Evolutionary conservation across 2,113 vertebrate genomes (phyloP).

Genomic region (Catharus bicknelli): DNA sequence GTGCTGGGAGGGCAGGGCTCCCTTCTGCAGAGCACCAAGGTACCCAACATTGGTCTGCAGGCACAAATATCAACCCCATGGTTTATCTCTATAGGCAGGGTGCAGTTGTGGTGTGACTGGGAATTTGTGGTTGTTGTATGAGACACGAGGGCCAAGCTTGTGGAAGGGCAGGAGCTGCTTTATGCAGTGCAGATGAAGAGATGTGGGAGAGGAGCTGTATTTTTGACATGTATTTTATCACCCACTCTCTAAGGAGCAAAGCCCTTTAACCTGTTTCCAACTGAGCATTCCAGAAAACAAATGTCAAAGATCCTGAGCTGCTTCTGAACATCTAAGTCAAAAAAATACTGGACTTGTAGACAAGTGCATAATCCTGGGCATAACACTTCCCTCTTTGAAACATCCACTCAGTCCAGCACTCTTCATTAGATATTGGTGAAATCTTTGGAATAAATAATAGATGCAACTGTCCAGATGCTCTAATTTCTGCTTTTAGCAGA

Average conservation of each 20-base stretch:
- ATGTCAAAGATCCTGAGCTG: not conserved
- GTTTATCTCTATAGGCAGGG: not conserved
- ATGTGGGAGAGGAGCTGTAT: accelerated
- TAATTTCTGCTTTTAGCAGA: not conserved
- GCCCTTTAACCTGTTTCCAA: not conserved
- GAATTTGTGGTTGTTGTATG: not conserved
- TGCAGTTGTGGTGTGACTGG: not conserved
- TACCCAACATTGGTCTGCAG: accelerated
- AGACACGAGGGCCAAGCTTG: not conserved
- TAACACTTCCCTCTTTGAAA: not conserved
- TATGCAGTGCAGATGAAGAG: not conserved
- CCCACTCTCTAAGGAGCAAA: not conserved
- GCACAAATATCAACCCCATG: not conserved
- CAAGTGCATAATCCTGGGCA: not conserved
- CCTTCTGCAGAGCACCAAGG: not conserved
- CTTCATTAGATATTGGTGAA: not conserved
- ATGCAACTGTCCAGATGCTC: not conserved
- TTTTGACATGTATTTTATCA: not conserved
- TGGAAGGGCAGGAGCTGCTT: not conserved
- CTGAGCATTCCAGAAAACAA: not conserved
- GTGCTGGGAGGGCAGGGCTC: not conserved
- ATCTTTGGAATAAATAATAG: not conserved
- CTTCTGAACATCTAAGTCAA: not conserved
- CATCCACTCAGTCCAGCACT: not conserved
- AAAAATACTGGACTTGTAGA: not conserved